A percentile compares a stretch with the other conserved stretches of the same genome.
phyloP scores from a whole-genome alignment of 2,888 invertebrate species.

The Oasisia sp. region DNA sequence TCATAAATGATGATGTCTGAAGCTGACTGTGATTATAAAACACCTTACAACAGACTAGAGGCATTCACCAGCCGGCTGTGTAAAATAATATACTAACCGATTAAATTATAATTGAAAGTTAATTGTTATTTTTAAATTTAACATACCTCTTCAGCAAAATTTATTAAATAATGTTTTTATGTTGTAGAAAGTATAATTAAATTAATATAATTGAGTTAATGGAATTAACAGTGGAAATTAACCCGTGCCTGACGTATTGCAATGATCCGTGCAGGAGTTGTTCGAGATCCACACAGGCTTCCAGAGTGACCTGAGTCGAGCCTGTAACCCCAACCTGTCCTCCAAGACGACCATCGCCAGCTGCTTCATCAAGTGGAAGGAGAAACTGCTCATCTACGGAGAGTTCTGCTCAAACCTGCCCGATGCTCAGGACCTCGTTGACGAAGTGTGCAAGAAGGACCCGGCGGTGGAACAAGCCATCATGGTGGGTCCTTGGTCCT shows the following conservation, averaged over 20 bases:
- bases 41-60: no score
- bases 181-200: no score
- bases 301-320: slow-evolving; percentile 79
- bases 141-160: no score
- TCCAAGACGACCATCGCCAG: slow-evolving; percentile 34
- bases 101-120: no score
- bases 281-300: slow-evolving; percentile 88
- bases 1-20: no score
- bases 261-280: slow-evolving; percentile 76
- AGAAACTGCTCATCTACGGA: slow-evolving; percentile 91
- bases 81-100: no score
- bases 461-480: neutral
- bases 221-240: neutral
- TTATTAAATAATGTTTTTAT: no score
- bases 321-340: slow-evolving; percentile 38
- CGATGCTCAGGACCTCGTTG: slow-evolving; percentile 85
- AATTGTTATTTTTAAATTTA: no score
- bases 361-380: slow-evolving; percentile 80
- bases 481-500: neutral
- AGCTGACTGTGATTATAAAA: no score
- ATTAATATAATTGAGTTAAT: no score
- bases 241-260: neutral
- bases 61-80: no score
- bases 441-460: slow-evolving; percentile 60
- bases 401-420: slow-evolving; percentile 95